A percentile compares a stretch with the other conserved stretches of the same genome.
These are phyloP conservation scores for Arenaria interpres DNA, from an alignment of 2,113 vertebrate genomes.

Conservation along the genomic window DNA sequence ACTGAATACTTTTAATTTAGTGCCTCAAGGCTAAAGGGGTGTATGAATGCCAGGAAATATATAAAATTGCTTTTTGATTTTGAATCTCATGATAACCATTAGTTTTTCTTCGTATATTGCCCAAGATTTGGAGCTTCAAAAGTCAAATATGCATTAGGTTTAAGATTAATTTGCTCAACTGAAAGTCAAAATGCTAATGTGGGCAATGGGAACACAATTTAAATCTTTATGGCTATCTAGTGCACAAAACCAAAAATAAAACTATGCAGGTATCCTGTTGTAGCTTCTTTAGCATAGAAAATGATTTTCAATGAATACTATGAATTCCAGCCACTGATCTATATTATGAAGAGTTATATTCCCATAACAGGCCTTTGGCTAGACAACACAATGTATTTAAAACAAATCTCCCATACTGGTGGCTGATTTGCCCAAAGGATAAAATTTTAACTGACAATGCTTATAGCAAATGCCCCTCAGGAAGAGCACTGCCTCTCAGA, in stretches of 20 bases:
- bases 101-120: not conserved
- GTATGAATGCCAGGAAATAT: not conserved
- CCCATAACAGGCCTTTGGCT: not conserved
- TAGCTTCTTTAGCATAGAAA: not conserved
- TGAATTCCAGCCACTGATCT: not conserved
- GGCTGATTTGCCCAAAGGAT: not conserved
- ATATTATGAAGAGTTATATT: not conserved
- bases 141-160: not conserved
- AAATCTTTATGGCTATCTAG: not conserved
- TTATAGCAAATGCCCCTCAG: not conserved
- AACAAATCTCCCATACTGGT: not conserved
- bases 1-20: not conserved
- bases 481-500: not conserved
- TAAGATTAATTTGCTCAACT: not conserved
- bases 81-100: not conserved
- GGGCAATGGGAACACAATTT: not conserved
- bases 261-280: not conserved
- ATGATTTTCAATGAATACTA: not conserved
- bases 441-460: not conserved
- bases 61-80: not conserved
- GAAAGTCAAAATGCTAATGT: not conserved
- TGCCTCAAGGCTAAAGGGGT: not conserved
- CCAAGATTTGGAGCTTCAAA: not conserved
- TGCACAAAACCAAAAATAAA: not conserved
- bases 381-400: not conserved